phyloP scores from a whole-genome alignment of 1,140 invertebrate species.

The Philotrypesis tridentata region DNA sequence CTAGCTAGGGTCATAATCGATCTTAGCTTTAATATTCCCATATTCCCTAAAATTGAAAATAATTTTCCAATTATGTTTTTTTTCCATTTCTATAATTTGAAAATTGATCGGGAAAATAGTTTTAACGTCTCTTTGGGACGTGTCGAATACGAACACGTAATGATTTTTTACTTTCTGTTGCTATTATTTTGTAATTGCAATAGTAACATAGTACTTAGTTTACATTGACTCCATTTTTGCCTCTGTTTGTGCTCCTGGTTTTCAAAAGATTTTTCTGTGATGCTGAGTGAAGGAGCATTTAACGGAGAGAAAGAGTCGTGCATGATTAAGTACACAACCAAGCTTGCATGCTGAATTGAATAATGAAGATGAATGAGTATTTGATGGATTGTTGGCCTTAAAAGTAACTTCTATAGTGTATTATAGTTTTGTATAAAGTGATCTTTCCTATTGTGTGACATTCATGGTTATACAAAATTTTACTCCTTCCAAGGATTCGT shows the following conservation, averaged over 20 bases:
- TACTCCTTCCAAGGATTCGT: too few relatives aligned
- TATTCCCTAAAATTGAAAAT: too few relatives aligned
- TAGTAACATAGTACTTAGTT: slow-evolving; percentile 27
- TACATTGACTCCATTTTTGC: slow-evolving; percentile 7
- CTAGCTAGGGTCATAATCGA: too few relatives aligned
- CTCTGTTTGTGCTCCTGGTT: slow-evolving; percentile 19
- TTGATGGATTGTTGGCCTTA: slow-evolving; percentile 18
- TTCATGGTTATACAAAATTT: neutral
- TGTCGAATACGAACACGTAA: slow-evolving; percentile 39
- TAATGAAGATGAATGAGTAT: slow-evolving; percentile 30
- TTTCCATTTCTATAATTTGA: too few relatives aligned
- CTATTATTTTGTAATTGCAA: slow-evolving; percentile 11
- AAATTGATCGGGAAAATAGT: too few relatives aligned
- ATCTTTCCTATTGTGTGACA: neutral
- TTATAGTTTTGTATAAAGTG: neutral
- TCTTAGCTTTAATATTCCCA: too few relatives aligned
- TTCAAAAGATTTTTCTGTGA: slow-evolving; percentile 20
- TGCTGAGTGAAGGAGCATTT: neutral
- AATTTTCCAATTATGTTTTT: too few relatives aligned
- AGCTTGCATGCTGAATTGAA: slow-evolving; percentile 40
- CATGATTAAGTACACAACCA: slow-evolving; percentile 24
- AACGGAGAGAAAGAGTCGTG: slow-evolving; percentile 13
- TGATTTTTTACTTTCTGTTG: neutral
- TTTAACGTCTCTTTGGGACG: slow-evolving; percentile 26
- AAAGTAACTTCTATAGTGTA: neutral